phyloP scores from a whole-genome alignment of 2,888 invertebrate genomes.

The Endotricha flammealis region DNA sequence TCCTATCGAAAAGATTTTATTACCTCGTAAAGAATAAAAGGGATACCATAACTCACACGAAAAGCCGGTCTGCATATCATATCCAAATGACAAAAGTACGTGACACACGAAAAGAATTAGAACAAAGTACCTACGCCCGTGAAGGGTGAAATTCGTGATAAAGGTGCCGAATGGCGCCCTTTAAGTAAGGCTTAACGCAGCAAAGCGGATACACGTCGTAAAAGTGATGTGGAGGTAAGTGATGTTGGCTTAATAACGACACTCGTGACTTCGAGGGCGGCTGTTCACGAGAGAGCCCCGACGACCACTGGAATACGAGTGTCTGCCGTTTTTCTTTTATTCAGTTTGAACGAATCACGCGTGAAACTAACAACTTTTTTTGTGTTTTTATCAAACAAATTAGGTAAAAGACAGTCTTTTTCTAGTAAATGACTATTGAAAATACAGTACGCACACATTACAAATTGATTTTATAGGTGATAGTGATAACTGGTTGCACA shows the following conservation, averaged over 20 bases:
- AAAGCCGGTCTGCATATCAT: slow-evolving; percentile 3
- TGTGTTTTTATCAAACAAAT: too few species aligned
- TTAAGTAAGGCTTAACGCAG: slow-evolving; percentile 34
- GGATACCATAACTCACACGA: slow-evolving; percentile 2
- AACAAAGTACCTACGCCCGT: slow-evolving; percentile 14
- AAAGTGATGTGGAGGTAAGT: slow-evolving; percentile 45
- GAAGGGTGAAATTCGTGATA: slow-evolving; percentile 37
- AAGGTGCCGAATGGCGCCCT: slow-evolving; percentile 33
- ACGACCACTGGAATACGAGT: slow-evolving; percentile 6
- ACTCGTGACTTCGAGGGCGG: slow-evolving; percentile 26
- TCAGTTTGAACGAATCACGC: too few species aligned
- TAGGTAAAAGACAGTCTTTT: too few species aligned
- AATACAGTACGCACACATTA: too few species aligned
- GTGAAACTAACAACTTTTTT: too few species aligned
- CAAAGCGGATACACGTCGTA: slow-evolving; percentile 47
- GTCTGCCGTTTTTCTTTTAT: not conserved
- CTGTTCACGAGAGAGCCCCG: slow-evolving; percentile 19
- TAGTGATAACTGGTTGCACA: too few species aligned
- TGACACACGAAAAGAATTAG: slow-evolving; percentile 4
- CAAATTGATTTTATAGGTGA: too few species aligned
- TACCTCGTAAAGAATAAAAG: slow-evolving; percentile 10
- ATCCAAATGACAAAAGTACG: not conserved
- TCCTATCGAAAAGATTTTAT: slow-evolving; percentile 3
- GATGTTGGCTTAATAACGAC: slow-evolving; percentile 33
- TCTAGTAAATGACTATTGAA: too few species aligned